Conservation (phyloP, 1,140 invertebrate genomes). For the Chymomyza costata region DNA sequence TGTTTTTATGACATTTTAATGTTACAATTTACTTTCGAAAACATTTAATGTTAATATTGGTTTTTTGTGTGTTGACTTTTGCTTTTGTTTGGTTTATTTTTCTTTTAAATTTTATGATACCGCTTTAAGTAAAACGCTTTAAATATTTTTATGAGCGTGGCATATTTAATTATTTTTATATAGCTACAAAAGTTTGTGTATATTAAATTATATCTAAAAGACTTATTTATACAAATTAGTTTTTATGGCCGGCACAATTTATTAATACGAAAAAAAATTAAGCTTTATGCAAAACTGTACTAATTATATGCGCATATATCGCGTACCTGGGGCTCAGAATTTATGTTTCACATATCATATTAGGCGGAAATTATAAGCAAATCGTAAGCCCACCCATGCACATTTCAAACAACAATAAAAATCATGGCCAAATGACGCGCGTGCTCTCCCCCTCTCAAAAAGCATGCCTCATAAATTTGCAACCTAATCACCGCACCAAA, state of each 20-base stretch:
- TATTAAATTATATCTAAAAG: slow-evolving; percentile 34
- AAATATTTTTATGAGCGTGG: slow-evolving; percentile 46
- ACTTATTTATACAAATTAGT: slow-evolving; percentile 44
- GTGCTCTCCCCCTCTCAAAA: neutral
- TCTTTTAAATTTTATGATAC: slow-evolving; percentile 37
- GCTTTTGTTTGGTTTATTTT: slow-evolving; percentile 45
- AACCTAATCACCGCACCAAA: slow-evolving; percentile 40
- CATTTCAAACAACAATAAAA: slow-evolving; percentile 48
- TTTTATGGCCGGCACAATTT: no score
- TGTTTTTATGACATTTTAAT: slow-evolving; percentile 51
- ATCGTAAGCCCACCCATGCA: slow-evolving; percentile 2
- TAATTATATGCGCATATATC: no score
- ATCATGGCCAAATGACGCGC: slow-evolving; percentile 40
- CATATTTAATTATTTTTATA: slow-evolving; percentile 68
- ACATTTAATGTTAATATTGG: slow-evolving; percentile 50
- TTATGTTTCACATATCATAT: slow-evolving; percentile 45
- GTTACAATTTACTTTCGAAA: slow-evolving; percentile 67
- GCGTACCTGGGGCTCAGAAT: no score
- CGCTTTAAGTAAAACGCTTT: slow-evolving; percentile 22
- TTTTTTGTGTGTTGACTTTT: slow-evolving; percentile 11
- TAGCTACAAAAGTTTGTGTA: slow-evolving; percentile 23
- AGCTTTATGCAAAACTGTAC: no score
- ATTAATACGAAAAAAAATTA: no score
- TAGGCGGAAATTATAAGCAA: no score
- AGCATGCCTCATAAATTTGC: slow-evolving; percentile 54